Evolutionary conservation across 2,888 invertebrate species (phyloP).

Genomic region (Helicoverpa assulta): DNA sequence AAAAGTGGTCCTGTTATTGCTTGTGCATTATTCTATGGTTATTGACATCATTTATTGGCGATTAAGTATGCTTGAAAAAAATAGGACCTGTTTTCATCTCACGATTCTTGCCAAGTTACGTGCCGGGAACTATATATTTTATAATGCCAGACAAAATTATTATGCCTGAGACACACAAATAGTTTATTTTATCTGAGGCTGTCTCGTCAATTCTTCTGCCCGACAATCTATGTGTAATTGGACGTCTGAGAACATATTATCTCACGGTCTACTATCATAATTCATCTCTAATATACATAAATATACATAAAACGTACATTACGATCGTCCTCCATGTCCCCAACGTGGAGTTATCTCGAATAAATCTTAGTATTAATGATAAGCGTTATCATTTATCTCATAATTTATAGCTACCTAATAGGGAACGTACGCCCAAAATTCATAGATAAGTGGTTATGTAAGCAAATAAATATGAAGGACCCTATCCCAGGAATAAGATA

Average conservation of each 20-base stretch:
- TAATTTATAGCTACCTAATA: slow-evolving; percentile 63
- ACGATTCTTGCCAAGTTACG: too few relatives aligned
- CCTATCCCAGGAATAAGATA: slow-evolving; percentile 45
- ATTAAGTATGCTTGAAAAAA: too few relatives aligned
- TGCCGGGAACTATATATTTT: too few relatives aligned
- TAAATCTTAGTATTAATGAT: slow-evolving; percentile 65
- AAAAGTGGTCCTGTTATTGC: too few relatives aligned
- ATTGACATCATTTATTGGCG: too few relatives aligned
- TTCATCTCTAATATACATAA: slow-evolving; percentile 61
- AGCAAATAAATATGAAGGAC: slow-evolving; percentile 61
- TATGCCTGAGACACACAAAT: slow-evolving; percentile 15
- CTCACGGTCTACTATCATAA: slow-evolving; percentile 51
- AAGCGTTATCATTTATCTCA: slow-evolving; percentile 66
- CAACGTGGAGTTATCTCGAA: slow-evolving; percentile 58
- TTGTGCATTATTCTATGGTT: too few relatives aligned
- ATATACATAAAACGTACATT: slow-evolving; percentile 64
- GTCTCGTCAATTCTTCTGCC: slow-evolving; percentile 60
- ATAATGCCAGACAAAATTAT: slow-evolving; percentile 4
- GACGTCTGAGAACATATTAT: slow-evolving; percentile 56
- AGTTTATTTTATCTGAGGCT: slow-evolving; percentile 35
- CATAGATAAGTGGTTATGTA: slow-evolving; percentile 52
- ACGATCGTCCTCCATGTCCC: slow-evolving; percentile 52
- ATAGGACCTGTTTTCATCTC: too few relatives aligned
- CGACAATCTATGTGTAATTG: slow-evolving; percentile 58
- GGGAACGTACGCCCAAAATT: slow-evolving; percentile 40